phyloP scores from a whole-genome alignment of 2,797 vertebrate species.

The Ceyx erithaca region DNA sequence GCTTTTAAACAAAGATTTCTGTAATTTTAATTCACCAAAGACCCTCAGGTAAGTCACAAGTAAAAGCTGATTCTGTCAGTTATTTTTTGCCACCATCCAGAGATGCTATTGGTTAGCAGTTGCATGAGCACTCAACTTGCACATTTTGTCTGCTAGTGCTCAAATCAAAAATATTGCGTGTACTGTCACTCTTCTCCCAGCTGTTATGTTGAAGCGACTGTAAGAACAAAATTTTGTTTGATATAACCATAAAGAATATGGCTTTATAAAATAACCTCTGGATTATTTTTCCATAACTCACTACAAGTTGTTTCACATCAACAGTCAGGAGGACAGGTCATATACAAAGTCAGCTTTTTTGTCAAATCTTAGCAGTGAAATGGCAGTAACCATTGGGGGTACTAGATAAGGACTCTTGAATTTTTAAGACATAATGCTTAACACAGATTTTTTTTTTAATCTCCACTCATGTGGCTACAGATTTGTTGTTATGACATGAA shows the following conservation, averaged over 20 bases:
- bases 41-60: background rate
- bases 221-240: background rate
- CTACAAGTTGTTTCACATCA: background rate
- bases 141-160: background rate
- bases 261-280: background rate
- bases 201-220: background rate
- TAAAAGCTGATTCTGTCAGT: background rate
- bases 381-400: background rate
- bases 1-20: background rate
- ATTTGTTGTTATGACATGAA: background rate
- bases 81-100: background rate
- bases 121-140: fast-evolving
- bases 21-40: background rate
- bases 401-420: background rate
- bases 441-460: background rate
- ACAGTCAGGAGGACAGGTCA: background rate
- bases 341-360: background rate
- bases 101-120: background rate
- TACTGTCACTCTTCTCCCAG: background rate
- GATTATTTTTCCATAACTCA: background rate
- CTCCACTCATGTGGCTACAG: background rate
- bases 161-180: background rate
- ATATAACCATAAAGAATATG: background rate
- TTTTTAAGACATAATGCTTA: background rate
- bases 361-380: background rate